Evolutionary conservation across 2,113 vertebrate genomes (phyloP), one percentile per base, ranked within the genome.

Genomic region (Origma solitaria): DNA sequence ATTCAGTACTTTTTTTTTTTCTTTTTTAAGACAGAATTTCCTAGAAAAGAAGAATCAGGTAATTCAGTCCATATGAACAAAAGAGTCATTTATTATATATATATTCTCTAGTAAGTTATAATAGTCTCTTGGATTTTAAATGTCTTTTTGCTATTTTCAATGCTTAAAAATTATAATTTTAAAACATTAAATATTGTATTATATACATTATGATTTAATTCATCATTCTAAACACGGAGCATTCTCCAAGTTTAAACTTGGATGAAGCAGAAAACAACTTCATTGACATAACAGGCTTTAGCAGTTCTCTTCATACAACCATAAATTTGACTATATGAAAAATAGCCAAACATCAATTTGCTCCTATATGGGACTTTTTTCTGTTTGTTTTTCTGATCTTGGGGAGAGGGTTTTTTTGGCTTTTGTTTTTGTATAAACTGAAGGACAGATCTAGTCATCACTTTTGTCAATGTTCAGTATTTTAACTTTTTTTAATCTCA

Each of bases 91-190:
- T 98, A 98, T 98, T 98, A 89, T 98, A 97, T 97, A 97, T 98
- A 98, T 98, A 96, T 96, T 96, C 84, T 98, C 97, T 98, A 98
- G 93, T 98, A 98, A 98, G 94, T 98, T 94, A 96, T 98, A 97
- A 97, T 98, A 98, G 95, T 93, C 96, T 98, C 84, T 98, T 95
- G 93, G 94, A 96, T 98, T 98, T 98, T 97, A 98, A 98, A 98
- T 96, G 96, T 97, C 82, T 95, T 97, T 98, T 98, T 97, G 93
- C 97, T 97, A 97, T 97, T 97, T 98, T 98, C 97, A 98, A 97
- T 97, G 96, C 97, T 98, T 98, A 98, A 98, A 98, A 98, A 98
- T 98, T 95, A 98, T 98, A 98, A 97, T 98, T 98, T 98, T 97
- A 98, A 98, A 98, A 98, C 97, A 97, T 97, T 98, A 98, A 98